Conservation (phyloP, 2,888 invertebrate species). For the Chrysolina haemoptera region DNA sequence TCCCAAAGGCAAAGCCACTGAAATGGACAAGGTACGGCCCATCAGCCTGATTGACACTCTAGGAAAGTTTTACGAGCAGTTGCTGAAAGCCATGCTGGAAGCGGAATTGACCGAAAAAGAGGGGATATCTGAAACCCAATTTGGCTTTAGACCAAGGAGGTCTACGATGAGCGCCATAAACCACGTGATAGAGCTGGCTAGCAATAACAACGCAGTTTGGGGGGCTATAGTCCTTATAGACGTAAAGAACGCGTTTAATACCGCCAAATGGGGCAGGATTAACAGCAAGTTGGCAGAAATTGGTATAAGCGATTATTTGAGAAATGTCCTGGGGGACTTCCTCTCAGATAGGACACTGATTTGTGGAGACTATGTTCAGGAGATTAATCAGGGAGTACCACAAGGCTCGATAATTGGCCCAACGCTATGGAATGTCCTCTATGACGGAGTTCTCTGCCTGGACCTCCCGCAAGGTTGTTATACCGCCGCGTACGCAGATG, state of each 20-base stretch:
- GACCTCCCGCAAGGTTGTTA: no score
- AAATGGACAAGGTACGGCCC: constrained; percentile 7
- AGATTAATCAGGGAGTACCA: background rate
- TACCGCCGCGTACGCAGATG: no score
- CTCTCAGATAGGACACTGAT: background rate
- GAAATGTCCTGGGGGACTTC: background rate
- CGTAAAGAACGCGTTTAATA: constrained; percentile 21
- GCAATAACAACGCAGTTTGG: background rate
- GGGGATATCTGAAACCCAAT: background rate
- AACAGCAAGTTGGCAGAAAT: background rate
- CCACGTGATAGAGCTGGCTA: background rate
- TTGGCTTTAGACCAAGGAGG: background rate
- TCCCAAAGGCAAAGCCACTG: background rate
- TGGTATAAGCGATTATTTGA: background rate
- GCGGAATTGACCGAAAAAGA: background rate
- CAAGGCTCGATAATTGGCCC: constrained; percentile 5
- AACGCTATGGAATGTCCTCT: no score
- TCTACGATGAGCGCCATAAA: background rate
- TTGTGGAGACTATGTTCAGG: background rate
- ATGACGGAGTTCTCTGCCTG: no score
- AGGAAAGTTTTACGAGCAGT: background rate
- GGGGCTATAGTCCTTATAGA: background rate
- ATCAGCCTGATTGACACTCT: constrained; percentile 22
- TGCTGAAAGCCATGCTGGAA: background rate
- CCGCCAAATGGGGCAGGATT: constrained; percentile 13